A percentile compares a stretch with the other conserved stretches of the same genome.
phyloP scores from a whole-genome alignment of 2,113 vertebrate species.

The Phrynosoma blainvillii region DNA sequence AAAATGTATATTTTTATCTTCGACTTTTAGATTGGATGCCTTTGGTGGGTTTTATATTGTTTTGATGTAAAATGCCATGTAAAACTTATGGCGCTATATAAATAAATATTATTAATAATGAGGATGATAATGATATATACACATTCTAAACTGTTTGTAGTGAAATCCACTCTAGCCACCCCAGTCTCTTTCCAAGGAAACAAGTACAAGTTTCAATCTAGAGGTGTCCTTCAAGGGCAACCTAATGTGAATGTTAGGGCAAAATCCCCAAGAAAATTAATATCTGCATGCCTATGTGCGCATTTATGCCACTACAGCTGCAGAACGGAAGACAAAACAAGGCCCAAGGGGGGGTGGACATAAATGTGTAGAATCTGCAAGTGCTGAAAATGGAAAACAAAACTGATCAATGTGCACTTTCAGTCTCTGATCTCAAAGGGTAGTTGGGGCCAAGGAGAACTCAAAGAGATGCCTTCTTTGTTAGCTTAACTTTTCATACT shows the following conservation, averaged over 20 bases:
- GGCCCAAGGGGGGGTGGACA: background rate
- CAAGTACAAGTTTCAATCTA: background rate
- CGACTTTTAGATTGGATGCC: no score
- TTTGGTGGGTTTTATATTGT: no score
- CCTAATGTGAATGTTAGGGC: background rate
- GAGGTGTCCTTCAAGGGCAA: background rate
- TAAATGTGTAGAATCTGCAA: constrained; percentile 6
- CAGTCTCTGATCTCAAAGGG: background rate
- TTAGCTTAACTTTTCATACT: background rate
- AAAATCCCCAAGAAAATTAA: background rate
- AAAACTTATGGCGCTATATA: no score
- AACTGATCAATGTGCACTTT: background rate
- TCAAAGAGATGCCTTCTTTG: constrained; percentile 8
- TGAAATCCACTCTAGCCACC: no score
- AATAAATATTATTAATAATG: no score
- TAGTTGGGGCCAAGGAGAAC: background rate
- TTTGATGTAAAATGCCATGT: no score
- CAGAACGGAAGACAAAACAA: background rate
- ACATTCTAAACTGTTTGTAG: no score
- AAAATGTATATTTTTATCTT: no score
- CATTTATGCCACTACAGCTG: background rate
- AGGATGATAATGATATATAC: no score
- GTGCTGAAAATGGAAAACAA: background rate
- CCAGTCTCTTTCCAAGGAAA: background rate
- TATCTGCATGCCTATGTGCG: background rate